Evolutionary conservation across 2,113 vertebrate species (phyloP), one percentile per base, ranked within the genome.

Genomic region (Paramisgurnus dabryanus): DNA sequence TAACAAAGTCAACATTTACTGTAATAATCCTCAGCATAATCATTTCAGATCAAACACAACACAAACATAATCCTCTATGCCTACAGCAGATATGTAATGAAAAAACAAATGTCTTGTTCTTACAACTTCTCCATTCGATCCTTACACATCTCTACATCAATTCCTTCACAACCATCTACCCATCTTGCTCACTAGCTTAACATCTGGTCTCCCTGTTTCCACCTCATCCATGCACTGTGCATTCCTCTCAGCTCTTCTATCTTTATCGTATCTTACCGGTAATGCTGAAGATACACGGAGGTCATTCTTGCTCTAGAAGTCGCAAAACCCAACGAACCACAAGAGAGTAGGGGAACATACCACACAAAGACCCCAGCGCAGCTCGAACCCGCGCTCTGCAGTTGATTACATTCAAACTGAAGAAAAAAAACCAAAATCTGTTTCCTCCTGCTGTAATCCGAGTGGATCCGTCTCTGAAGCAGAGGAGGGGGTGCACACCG

Each of bases 371-470:
- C 40, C 39, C 39, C 39, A 43, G 41, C 53, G 11, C 58, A 34
- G 22, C 13, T 40, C 45, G 41, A 63, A 71, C 67, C 22, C 81
- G 43, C 53, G 60, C 82, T 83, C 84, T 79, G 82, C 60, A 77
- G 34, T 55, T 82, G 61, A 82, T 82, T 86, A 83, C 79, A 84
- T 86, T 86, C 82, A 82, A 86, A 86, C 80, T 61, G 60, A 57
- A 43, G 49, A 27, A 13, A 67, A 83, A 75, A 79, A 57, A 4
- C 41, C 73, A 12, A 39, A 74, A 78, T 82, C 80, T 65, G 78
- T 71, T 80, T 85, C 84, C 84, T 82, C 81, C 75, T 50, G 78
- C 57, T 83, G 84, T 71, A 85, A 85, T 43, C 75, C 9, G 84
- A 85, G 79, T 67, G 65, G 68, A 64, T 45, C 13, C 12, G 39